These are phyloP conservation scores for Bombus balteatus DNA, from an alignment of 1,140 invertebrate genomes.

Conservation along the genomic window DNA sequence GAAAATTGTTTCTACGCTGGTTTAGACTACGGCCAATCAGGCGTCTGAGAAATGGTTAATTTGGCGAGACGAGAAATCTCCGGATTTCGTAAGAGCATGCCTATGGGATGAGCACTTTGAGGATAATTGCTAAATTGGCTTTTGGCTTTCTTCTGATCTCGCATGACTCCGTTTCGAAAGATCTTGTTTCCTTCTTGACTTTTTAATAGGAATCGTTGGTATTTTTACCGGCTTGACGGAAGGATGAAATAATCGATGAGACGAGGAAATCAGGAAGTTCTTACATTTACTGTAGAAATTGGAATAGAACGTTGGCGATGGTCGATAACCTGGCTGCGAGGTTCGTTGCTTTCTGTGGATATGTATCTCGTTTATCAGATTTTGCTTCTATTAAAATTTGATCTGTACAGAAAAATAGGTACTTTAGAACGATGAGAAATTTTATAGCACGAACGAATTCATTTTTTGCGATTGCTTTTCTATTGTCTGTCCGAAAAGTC, in stretches of 20 bases:
- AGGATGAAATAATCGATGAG: neutral
- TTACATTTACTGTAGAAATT: too few species aligned
- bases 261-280: too few species aligned
- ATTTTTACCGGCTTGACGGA: neutral
- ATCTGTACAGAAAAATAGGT: too few species aligned
- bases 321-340: too few species aligned
- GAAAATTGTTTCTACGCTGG: neutral
- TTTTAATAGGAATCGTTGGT: neutral
- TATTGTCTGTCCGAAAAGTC: too few species aligned
- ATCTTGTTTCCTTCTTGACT: neutral
- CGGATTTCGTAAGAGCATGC: neutral
- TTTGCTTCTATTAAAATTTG: too few species aligned
- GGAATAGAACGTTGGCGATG: too few species aligned
- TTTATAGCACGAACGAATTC: too few species aligned
- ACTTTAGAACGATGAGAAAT: too few species aligned
- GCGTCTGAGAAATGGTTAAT: neutral
- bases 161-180: neutral
- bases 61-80: neutral
- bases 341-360: too few species aligned
- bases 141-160: neutral
- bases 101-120: neutral
- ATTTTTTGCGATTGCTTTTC: too few species aligned
- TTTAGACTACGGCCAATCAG: neutral
- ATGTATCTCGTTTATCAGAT: too few species aligned
- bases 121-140: neutral